Base-by-base conservation (phyloP, 1,140 invertebrate species). In the Halotydeus destructor region DNA sequence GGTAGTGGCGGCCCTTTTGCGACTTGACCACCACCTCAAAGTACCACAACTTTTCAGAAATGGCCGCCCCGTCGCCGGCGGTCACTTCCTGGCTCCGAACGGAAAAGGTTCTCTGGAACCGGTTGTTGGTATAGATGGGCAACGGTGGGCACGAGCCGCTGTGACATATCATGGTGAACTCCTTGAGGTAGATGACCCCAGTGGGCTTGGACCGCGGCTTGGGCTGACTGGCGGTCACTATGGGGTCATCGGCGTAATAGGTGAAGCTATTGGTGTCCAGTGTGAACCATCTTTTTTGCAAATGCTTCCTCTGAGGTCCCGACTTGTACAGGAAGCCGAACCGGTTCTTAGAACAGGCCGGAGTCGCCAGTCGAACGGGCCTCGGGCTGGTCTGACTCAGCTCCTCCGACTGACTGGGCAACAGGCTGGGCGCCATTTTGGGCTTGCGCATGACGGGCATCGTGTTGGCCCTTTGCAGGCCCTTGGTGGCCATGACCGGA, bases 301-400 rank as follows among this genome's bases (percentile, higher is more conserved):
- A 46, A 4, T n/a, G 11, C 28, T 37, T 43, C 14, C 32, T 22
- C 25, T 28, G 36, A 18, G 40, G 40, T 12, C 40, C 45, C 9
- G 45, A 42, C 28, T 46, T 46, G 27, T 42, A 46, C 2, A 46
- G 32, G 27, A 37, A 46, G 11, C 45, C 45, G 25, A 28, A 26
- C 19, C 28, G 24, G 14, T 35, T 14, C 33, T 34, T n/a, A n/a
- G n/a, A n/a, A n/a, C n/a, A n/a, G n/a, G n/a, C n/a, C n/a, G n/a
- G n/a, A n/a, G n/a, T n/a, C n/a, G n/a, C n/a, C n/a, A n/a, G n/a
- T n/a, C n/a, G n/a, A n/a, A n/a, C n/a, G n/a, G n/a, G n/a, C n/a
- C n/a, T n/a, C n/a, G n/a, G n/a, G n/a, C n/a, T n/a, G n/a, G n/a
- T n/a, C n/a, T n/a, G n/a, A n/a, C n/a, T n/a, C n/a, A n/a, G n/a